Conservation (phyloP, 2,797 vertebrate species). For the Amphiprion clarkii region DNA sequence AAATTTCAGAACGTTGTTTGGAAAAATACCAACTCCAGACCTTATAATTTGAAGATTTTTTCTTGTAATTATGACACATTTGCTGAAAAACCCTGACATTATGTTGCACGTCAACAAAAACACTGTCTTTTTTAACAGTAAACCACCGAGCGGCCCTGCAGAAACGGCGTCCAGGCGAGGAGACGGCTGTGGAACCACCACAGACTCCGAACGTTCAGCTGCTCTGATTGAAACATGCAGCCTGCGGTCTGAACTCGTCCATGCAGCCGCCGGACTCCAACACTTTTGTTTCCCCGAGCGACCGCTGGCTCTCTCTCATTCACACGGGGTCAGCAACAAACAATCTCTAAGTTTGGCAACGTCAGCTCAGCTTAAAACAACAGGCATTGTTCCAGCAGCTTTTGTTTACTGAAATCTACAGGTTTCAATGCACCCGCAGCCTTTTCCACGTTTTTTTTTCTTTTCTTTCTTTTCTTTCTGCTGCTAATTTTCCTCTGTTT, state of each 20-base stretch:
- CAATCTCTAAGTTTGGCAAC: conserved; percentile 83
- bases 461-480: conserved; percentile 21
- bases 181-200: no score
- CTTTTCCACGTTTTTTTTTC: conserved; percentile 18
- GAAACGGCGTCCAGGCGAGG: no score
- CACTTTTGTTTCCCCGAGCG: conserved; percentile 68
- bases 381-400: conserved; percentile 76
- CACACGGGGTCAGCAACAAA: conserved; percentile 85
- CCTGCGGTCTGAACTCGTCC: conserved; percentile 33
- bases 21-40: no score
- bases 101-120: no score
- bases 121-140: no score
- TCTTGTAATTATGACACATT: no score
- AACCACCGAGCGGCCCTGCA: no score
- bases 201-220: conserved; percentile 18
- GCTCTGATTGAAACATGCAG: conserved; percentile 33
- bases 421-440: conserved; percentile 66
- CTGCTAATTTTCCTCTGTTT: conserved; percentile 50
- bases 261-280: conserved; percentile 47
- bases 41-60: no score
- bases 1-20: no score
- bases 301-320: conserved; percentile 70
- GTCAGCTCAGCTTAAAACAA: conserved; percentile 86
- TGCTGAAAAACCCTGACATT: no score
- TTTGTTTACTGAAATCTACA: conserved; percentile 82